Evolutionary conservation across 1,140 invertebrate species (phyloP), one percentile per base, ranked within the genome.

Genomic region (Acromyrmex echinatior): DNA sequence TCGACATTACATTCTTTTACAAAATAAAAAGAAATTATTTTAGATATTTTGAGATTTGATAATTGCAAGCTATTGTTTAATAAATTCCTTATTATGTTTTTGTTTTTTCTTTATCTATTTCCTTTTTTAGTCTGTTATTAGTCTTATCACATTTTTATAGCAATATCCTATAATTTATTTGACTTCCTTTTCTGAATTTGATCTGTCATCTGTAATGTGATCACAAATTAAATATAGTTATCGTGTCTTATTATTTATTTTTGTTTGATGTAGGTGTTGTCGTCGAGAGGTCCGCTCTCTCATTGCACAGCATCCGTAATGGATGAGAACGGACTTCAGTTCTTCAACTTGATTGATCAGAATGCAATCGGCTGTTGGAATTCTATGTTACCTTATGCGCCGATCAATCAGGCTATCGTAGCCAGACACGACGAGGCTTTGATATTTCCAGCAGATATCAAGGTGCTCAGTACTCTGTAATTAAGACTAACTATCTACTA

Each of bases 281-380:
- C 94, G 0, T 96, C 96, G 82, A 96, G 97, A 35, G 97, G 97
- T 35, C 95, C 96, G 10, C 95, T 97, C 66, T 95, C 96, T 1
- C 97, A 98, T 87, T 97, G 97, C 0, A 98, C 98, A 0, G 91
- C 97, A 0, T 96, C 97, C 84, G 96, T 97, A 3, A 97, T 98
- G 96, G 97, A 97, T 88, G 96, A 97, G 10, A 94, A 93, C 87
- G 97, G 97, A 16, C 93, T 98, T 2, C 97, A 98, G 94, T 96
- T 98, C 58, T 98, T 97, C 92, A 98, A 97, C 93, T 95, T 98
- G 63, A 96, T 98, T 70, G 97, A 98, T 93, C 97, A 97, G 90
- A 98, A 98, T 88, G 97, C 97, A 2, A 96, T 98, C 0, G 98
- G 97, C 14, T 98, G 98, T 92, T 98, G 98, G 98, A 97, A 97